Evolutionary conservation across 92 coral and sea anemone genomes (phyloP), one percentile per base, ranked within the genome.

Genomic region (Isaurus tuberculatus): DNA sequence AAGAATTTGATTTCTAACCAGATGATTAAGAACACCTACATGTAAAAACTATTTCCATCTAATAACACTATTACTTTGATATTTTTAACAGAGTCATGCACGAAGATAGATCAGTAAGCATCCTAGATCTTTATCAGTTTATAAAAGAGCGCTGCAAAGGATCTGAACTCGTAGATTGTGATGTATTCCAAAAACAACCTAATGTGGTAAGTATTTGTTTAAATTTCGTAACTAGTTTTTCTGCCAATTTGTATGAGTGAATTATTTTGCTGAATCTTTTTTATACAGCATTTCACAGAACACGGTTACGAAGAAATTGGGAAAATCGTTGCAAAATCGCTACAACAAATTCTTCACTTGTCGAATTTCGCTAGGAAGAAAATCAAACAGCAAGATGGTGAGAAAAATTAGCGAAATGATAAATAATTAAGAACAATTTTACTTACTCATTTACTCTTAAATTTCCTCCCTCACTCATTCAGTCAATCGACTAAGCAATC

Each of bases 81-180:
- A 5, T 40, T 55, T 40, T 28, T 55, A 2, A n/a, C 89, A 89
- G 92, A 36, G 70, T 57, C 17, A 85, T 91, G 89, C 43, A 30
- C 9, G 51, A 73, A 10, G 79, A 57, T 8, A 36, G 46, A 28
- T 33, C 69, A 13, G 72, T 88, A 5, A 55, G 20, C 23, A 26
- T 86, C 16, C 85, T 92, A 13, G 94, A 94, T 61, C 87, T 94
- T 11, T 94, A 94, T 78, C 73, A 89, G 27, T 82, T 68, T 75
- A 84, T 94, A 14, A 79, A 80, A 14, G 68, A 86, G 9, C 68
- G 6, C 15, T 94, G 98, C 78, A 92, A 82, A 11, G 87, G 81
- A 27, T 69, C 83, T 3, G 80, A 89, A 16, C 51, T 89, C 29
- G 69, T 55, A 16, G 49, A 79, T 4, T 94, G 98, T 72, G 73